Conservation (phyloP, 2,888 invertebrate genomes). For the Apodemia duryi region DNA sequence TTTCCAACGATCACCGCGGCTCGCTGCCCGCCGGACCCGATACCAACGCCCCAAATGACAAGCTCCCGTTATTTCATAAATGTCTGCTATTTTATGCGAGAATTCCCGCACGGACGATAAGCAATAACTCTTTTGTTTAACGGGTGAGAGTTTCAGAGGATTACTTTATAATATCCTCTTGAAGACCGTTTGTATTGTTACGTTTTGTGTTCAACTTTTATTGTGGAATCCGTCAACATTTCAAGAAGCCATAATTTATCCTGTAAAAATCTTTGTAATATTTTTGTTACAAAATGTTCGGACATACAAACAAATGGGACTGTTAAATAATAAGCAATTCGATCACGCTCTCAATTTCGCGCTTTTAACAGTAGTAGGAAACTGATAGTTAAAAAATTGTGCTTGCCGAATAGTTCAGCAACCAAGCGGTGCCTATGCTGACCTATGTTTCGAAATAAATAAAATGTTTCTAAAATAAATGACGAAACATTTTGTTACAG, state of each 20-base stretch:
- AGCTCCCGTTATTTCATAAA: constrained; percentile 68
- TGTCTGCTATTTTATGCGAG: constrained; percentile 65
- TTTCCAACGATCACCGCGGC: constrained; percentile 52
- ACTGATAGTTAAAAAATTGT: too few species aligned
- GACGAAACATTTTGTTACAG: too few species aligned
- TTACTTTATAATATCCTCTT: constrained; percentile 35
- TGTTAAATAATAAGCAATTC: too few species aligned
- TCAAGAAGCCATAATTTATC: constrained; percentile 9
- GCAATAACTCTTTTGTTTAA: constrained; percentile 62
- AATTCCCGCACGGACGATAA: constrained; percentile 57
- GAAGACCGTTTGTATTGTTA: constrained; percentile 20
- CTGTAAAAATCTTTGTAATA: constrained; percentile 1
- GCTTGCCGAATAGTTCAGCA: too few species aligned
- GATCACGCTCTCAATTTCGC: too few species aligned
- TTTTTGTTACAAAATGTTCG: background rate
- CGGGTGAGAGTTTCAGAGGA: constrained; percentile 46
- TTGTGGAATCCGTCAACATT: constrained; percentile 13
- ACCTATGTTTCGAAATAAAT: too few species aligned
- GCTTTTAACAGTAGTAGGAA: too few species aligned
- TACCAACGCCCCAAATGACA: constrained; percentile 65
- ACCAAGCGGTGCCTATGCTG: too few species aligned
- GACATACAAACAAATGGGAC: background rate
- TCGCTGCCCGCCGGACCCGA: constrained; percentile 48
- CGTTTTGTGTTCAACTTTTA: constrained; percentile 17
- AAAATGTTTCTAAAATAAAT: too few species aligned